A percentile compares a stretch with the other conserved stretches of the same genome.
Conservation (phyloP, 2,113 vertebrate genomes). For the Siniperca chuatsi region DNA sequence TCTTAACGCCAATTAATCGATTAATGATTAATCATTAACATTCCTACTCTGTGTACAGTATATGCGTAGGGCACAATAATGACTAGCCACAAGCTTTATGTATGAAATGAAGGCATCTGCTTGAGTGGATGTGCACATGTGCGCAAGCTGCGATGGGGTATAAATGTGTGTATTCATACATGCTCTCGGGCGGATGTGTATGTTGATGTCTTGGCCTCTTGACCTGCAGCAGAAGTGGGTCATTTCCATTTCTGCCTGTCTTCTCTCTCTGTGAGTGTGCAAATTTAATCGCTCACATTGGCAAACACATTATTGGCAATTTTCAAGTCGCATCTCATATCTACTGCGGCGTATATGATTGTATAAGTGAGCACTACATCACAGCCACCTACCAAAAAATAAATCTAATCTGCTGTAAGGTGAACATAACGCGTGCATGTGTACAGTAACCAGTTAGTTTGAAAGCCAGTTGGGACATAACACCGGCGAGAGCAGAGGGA, state of each 20-base stretch:
- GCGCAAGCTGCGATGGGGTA: not conserved
- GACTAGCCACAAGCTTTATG: not conserved
- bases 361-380: no score
- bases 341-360: no score
- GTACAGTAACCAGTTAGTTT: no score
- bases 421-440: no score
- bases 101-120: not conserved
- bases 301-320: no score
- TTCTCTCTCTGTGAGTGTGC: not conserved
- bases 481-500: no score
- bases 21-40: no score
- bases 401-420: no score
- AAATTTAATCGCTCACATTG: conserved; percentile 57
- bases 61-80: not conserved
- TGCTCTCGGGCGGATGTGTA: conserved; percentile 3
- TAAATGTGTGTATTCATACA: not conserved
- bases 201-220: conserved; percentile 42
- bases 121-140: not conserved
- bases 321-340: no score
- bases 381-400: no score
- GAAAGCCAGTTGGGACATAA: no score
- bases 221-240: conserved; percentile 52
- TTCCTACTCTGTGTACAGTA: not conserved
- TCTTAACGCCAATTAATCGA: no score
- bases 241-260: conserved; percentile 11